phyloP scores from a whole-genome alignment of 1,140 invertebrate genomes.

The Streblospio benedicti region DNA sequence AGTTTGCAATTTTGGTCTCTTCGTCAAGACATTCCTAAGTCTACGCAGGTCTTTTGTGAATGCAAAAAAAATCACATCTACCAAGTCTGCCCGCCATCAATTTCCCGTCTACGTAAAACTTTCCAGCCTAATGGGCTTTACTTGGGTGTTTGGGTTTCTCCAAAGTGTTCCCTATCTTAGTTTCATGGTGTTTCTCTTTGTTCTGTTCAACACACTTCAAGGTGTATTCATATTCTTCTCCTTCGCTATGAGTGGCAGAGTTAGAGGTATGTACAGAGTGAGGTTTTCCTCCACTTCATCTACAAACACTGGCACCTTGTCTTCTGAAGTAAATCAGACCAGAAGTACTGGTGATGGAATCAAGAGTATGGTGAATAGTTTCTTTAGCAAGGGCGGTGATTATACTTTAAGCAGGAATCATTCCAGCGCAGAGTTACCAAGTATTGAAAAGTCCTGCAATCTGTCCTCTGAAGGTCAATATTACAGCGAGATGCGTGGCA shows the following conservation, averaged over 20 bases:
- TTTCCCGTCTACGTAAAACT: constrained; percentile 50
- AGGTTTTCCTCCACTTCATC: neutral
- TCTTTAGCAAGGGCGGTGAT: too few species aligned
- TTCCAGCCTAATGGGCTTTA: constrained; percentile 47
- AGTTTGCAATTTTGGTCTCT: constrained; percentile 39
- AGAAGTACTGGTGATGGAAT: too few species aligned
- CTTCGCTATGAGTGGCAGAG: neutral
- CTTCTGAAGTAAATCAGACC: too few species aligned
- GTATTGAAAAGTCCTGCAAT: too few species aligned
- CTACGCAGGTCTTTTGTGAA: constrained; percentile 47
- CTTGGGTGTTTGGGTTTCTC: constrained; percentile 45
- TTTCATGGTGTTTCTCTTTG: neutral
- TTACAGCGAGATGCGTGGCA: too few species aligned
- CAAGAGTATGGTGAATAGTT: too few species aligned
- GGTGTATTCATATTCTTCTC: neutral
- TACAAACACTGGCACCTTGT: too few species aligned
- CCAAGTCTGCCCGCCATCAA: constrained; percentile 14
- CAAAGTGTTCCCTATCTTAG: neutral
- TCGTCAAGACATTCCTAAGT: constrained; percentile 46
- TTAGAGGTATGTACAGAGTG: neutral
- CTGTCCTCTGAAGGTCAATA: too few species aligned
- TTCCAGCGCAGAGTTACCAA: too few species aligned
- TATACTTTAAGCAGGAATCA: too few species aligned
- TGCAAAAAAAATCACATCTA: constrained; percentile 23
- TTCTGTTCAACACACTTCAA: neutral